These are phyloP conservation scores for Xestia rhomboidea DNA, from an alignment of 2,888 invertebrate genomes.

Conservation along the genomic window DNA sequence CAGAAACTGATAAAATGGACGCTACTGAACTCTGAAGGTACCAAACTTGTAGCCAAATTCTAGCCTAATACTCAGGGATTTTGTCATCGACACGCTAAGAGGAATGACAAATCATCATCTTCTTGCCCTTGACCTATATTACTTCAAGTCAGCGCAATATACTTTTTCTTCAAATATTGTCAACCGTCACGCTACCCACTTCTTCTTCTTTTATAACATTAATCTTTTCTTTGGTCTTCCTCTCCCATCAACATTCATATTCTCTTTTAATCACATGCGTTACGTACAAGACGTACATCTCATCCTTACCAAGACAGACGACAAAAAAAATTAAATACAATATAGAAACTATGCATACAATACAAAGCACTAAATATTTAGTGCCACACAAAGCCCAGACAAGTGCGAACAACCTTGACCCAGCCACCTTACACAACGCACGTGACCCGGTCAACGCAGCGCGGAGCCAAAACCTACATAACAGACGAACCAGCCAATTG, in stretches of 20 bases:
- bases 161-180: neutral
- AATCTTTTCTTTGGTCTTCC: neutral
- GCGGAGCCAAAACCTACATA: slow-evolving; percentile 35
- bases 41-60: neutral
- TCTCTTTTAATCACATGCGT: neutral
- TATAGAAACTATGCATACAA: neutral
- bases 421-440: slow-evolving; percentile 37
- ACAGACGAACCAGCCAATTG: slow-evolving; percentile 18
- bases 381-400: neutral
- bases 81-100: too few species aligned
- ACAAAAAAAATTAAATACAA: neutral
- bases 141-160: neutral
- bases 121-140: neutral
- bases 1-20: neutral
- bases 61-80: neutral
- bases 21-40: neutral
- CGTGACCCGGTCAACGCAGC: slow-evolving; percentile 50
- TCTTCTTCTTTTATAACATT: neutral
- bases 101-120: neutral
- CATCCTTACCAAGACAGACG: neutral
- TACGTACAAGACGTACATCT: neutral
- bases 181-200: neutral
- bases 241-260: neutral
- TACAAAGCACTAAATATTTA: neutral
- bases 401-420: slow-evolving; percentile 51